Conservation (phyloP, 1,140 invertebrate species). For the Brachionus sp. region DNA sequence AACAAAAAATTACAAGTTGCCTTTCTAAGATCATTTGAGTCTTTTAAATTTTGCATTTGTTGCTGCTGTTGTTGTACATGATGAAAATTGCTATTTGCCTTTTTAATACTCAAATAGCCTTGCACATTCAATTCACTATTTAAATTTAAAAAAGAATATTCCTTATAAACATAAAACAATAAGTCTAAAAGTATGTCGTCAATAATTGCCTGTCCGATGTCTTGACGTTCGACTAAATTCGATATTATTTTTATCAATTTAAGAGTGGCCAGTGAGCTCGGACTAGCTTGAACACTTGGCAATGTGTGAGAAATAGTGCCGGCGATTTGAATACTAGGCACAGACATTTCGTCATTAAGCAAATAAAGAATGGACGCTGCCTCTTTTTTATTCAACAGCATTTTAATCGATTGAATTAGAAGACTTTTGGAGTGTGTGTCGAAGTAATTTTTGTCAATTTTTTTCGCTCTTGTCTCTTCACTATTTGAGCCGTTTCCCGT, state of each 20-base stretch:
- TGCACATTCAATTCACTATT: not conserved
- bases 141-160: slow-evolving; percentile 48
- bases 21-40: not conserved
- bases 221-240: slow-evolving; percentile 80
- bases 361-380: not conserved
- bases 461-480: not conserved
- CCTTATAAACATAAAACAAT: slow-evolving; percentile 66
- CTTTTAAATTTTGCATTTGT: not conserved
- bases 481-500: slow-evolving; percentile 61
- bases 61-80: slow-evolving; percentile 35
- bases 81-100: not conserved
- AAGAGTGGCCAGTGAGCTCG: slow-evolving; percentile 62
- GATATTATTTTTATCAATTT: slow-evolving; percentile 79
- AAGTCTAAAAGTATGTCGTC: slow-evolving; percentile 81
- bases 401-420: slow-evolving; percentile 61
- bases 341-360: not conserved
- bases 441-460: slow-evolving; percentile 65
- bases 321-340: no score
- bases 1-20: slow-evolving; percentile 73
- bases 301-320: not conserved
- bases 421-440: slow-evolving; percentile 69
- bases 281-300: not conserved
- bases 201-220: slow-evolving; percentile 78
- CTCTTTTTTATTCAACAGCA: slow-evolving; percentile 57
- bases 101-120: not conserved